These are phyloP conservation scores for Argyra leucocephala DNA, from an alignment of 2,888 invertebrate species.

Conservation along the genomic window DNA sequence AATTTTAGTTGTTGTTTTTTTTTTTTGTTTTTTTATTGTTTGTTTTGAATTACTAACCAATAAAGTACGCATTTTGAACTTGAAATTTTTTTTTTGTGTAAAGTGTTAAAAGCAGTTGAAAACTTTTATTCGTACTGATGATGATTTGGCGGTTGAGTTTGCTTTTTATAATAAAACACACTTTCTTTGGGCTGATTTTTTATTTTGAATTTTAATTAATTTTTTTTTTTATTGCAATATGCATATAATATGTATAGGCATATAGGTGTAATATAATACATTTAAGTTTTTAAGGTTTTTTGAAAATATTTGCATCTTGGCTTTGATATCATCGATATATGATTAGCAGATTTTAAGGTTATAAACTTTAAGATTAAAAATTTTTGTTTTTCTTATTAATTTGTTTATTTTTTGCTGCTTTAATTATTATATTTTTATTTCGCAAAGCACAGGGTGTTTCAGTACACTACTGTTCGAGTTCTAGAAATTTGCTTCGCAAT, in stretches of 20 bases:
- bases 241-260: neutral
- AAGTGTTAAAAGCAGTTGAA: neutral
- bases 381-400: neutral
- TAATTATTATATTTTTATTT: no score
- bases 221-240: neutral
- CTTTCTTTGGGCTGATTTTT: neutral
- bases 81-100: neutral
- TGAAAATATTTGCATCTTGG: neutral
- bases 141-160: neutral
- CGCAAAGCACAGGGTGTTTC: no score
- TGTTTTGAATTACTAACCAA: neutral
- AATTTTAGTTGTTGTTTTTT: neutral
- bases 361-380: neutral
- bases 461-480: no score
- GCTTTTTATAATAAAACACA: conserved; percentile 6
- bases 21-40: neutral
- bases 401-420: neutral
- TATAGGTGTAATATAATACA: neutral
- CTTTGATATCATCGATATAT: neutral
- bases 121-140: neutral
- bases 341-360: conserved; percentile 6
- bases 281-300: neutral
- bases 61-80: neutral
- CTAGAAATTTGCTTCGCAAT: no score
- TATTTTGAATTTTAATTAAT: neutral